Evolutionary conservation across 2,888 invertebrate species (phyloP).

Genomic region (Ernsta delagoae): DNA sequence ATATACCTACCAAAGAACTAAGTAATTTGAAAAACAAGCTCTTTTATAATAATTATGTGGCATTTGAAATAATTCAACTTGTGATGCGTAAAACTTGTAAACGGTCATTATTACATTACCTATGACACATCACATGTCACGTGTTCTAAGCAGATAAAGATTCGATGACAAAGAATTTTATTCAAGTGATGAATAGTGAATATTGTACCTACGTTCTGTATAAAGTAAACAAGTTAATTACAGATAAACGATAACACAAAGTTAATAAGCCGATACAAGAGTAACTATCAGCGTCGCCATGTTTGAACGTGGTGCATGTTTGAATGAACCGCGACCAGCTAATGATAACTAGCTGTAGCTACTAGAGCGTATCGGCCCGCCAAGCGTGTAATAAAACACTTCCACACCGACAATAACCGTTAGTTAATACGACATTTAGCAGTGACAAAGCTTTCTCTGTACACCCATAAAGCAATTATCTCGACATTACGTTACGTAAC

Average conservation of each 20-base stretch:
- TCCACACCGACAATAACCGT: constrained; percentile 78
- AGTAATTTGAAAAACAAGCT: too few species aligned
- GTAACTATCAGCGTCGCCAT: constrained; percentile 2
- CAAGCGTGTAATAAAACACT: constrained; percentile 80
- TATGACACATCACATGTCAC: too few species aligned
- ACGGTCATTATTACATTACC: too few species aligned
- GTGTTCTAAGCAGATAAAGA: background rate
- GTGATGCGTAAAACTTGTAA: too few species aligned
- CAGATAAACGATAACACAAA: constrained; percentile 11
- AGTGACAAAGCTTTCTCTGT: constrained; percentile 70
- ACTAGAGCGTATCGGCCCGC: constrained; percentile 69
- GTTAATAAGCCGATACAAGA: constrained; percentile 5
- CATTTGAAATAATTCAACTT: too few species aligned
- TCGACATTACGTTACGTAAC: constrained; percentile 44
- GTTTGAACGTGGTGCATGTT: constrained; percentile 27
- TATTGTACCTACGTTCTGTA: background rate
- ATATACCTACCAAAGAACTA: too few species aligned
- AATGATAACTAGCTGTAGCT: constrained; percentile 58
- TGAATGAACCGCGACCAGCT: constrained; percentile 61
- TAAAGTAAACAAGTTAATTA: constrained; percentile 27
- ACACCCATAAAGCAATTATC: constrained; percentile 62
- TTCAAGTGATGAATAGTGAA: constrained; percentile 15
- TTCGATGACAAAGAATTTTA: constrained; percentile 13
- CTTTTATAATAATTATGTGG: too few species aligned
- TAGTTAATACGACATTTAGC: constrained; percentile 73